Percentiles rank a stretch among this genome's conserved stretches.
Conservation (phyloP, 2,113 vertebrate genomes). For the Spermophilus dauricus region DNA sequence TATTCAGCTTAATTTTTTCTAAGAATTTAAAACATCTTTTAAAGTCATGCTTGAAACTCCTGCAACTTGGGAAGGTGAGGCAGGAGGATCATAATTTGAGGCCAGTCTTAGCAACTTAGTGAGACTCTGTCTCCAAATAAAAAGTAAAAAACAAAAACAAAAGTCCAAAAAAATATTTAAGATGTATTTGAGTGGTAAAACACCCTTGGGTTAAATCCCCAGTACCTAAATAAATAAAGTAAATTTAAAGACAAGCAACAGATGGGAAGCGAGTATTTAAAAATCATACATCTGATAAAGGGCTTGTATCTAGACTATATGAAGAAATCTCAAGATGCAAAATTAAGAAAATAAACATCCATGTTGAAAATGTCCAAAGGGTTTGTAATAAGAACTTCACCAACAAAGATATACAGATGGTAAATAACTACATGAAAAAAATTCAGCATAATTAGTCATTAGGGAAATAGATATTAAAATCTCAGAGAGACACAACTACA, state of each 20-base stretch:
- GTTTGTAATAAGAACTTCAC: neutral
- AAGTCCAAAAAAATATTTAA: no score
- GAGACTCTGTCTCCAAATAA: no score
- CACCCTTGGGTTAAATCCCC: no score
- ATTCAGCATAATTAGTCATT: neutral
- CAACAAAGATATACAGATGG: neutral
- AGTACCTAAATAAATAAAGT: neutral
- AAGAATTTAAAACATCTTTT: neutral
- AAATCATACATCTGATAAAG: neutral
- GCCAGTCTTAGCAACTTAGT: no score
- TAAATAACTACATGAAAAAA: neutral
- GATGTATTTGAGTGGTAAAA: no score
- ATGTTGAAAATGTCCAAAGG: neutral
- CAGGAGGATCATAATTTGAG: no score
- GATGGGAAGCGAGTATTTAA: neutral
- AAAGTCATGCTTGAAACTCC: neutral
- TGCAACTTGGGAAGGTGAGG: no score
- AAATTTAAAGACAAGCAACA: neutral
- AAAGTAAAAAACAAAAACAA: no score
- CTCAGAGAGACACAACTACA: neutral
- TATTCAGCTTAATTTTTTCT: neutral
- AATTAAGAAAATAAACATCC: neutral
- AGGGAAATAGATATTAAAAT: neutral
- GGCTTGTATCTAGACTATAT: neutral
- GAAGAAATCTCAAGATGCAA: neutral